phyloP scores from a whole-genome alignment of 2,113 vertebrate genomes.

The Anhinga rufa region DNA sequence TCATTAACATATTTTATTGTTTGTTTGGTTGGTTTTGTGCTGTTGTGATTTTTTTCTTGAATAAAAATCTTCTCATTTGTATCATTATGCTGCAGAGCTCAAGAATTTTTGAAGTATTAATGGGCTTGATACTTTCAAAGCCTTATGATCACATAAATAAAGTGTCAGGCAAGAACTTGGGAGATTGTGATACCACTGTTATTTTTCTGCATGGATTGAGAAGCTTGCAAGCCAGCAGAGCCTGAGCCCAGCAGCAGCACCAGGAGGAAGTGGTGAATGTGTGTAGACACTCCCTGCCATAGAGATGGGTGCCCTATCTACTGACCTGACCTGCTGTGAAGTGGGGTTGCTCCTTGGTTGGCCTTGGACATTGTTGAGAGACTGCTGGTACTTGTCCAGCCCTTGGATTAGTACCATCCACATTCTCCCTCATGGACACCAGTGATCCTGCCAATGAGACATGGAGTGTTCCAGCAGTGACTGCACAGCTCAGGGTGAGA shows the following conservation, averaged over 20 bases:
- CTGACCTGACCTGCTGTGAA: background rate
- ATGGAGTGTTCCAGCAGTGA: background rate
- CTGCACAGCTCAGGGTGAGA: background rate
- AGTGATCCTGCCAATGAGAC: background rate
- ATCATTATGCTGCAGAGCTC: background rate
- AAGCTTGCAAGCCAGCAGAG: background rate
- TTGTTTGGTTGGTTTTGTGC: background rate
- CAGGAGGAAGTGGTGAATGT: fast-evolving
- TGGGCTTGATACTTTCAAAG: background rate
- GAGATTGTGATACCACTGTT: background rate
- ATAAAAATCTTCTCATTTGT: background rate
- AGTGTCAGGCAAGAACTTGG: background rate
- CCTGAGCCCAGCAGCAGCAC: background rate
- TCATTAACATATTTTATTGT: background rate
- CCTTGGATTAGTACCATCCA: too few relatives aligned
- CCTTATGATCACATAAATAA: background rate
- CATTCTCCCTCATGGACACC: background rate
- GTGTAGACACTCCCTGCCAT: too few relatives aligned
- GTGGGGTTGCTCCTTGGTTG: background rate
- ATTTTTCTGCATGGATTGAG: background rate
- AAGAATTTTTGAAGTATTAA: background rate
- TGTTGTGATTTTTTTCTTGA: background rate
- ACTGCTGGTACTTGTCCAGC: background rate
- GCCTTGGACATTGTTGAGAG: background rate
- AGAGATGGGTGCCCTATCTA: background rate